A percentile compares a stretch with the other conserved stretches of the same genome.
Evolutionary conservation across 2,888 invertebrate species (phyloP).

Genomic region (Polydrusus cervinus): DNA sequence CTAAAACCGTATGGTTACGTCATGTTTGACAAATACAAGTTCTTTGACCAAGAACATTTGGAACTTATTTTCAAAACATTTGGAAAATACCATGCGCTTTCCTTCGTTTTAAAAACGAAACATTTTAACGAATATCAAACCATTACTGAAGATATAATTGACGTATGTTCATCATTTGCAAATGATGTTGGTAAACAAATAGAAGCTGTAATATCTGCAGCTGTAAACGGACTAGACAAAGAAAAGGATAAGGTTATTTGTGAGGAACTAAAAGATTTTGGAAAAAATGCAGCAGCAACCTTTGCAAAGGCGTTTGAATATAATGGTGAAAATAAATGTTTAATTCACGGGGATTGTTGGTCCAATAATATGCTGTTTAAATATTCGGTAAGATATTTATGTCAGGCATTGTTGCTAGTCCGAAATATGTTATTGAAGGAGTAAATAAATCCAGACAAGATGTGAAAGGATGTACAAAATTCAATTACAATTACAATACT

Average conservation of each 20-base stretch:
- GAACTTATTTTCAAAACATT: slow-evolving; percentile 33
- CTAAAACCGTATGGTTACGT: slow-evolving; percentile 27
- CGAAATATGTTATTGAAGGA: too few relatives aligned
- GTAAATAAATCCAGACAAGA: too few relatives aligned
- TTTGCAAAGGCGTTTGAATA: background rate
- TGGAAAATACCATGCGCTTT: slow-evolving; percentile 47
- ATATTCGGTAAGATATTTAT: slow-evolving; percentile 55
- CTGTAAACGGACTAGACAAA: slow-evolving; percentile 15
- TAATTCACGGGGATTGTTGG: background rate
- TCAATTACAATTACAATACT: too few relatives aligned
- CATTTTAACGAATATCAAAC: slow-evolving; percentile 20
- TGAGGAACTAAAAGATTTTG: slow-evolving; percentile 15
- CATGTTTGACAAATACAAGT: slow-evolving; percentile 37
- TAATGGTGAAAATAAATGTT: background rate
- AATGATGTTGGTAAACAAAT: slow-evolving; percentile 2
- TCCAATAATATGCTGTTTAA: slow-evolving; percentile 30
- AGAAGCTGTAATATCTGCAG: background rate
- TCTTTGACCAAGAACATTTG: slow-evolving; percentile 37
- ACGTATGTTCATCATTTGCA: background rate
- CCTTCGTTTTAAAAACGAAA: slow-evolving; percentile 34
- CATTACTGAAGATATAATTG: background rate
- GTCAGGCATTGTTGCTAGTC: background rate
- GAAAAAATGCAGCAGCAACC: background rate
- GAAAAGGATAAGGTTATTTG: slow-evolving; percentile 14
- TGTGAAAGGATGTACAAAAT: too few relatives aligned